A percentile compares a stretch with the other conserved stretches of the same genome.
Conservation (phyloP, 2,797 vertebrate species). For the Sebastes nivosus region DNA sequence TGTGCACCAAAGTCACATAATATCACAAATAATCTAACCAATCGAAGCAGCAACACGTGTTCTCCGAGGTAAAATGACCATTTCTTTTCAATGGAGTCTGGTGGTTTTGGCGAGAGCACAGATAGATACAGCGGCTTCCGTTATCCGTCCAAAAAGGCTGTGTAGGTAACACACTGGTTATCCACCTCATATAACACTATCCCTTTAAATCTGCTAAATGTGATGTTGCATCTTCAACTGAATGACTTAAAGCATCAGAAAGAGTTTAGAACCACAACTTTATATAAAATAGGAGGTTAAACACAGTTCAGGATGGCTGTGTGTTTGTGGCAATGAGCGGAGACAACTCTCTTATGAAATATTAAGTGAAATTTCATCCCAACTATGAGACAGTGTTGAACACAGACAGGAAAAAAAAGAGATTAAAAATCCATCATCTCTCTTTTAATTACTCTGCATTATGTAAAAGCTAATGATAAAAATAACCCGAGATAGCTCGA, state of each 20-base stretch:
- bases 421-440: conserved; percentile 60
- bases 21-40: rapidly evolving
- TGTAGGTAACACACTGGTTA: no score
- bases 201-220: neutral
- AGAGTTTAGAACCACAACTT: neutral
- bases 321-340: neutral
- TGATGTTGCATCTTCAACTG: neutral
- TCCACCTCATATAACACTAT: no score
- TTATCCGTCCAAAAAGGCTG: rapidly evolving
- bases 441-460: conserved; percentile 55
- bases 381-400: conserved; percentile 6
- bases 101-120: no score
- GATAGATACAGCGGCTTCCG: no score
- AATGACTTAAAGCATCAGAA: neutral
- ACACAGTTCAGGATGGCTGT: neutral
- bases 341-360: conserved; percentile 19
- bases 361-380: conserved; percentile 3
- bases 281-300: neutral
- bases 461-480: conserved; percentile 45
- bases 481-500: conserved; percentile 21
- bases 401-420: conserved; percentile 2
- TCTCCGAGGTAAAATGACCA: no score
- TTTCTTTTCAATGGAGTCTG: no score
- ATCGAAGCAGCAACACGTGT: rapidly evolving
- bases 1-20: no score